Percentiles rank a stretch among this genome's conserved stretches.
Evolutionary conservation across 1,140 invertebrate species (phyloP).

Genomic region (Metopolophium dirhodum): DNA sequence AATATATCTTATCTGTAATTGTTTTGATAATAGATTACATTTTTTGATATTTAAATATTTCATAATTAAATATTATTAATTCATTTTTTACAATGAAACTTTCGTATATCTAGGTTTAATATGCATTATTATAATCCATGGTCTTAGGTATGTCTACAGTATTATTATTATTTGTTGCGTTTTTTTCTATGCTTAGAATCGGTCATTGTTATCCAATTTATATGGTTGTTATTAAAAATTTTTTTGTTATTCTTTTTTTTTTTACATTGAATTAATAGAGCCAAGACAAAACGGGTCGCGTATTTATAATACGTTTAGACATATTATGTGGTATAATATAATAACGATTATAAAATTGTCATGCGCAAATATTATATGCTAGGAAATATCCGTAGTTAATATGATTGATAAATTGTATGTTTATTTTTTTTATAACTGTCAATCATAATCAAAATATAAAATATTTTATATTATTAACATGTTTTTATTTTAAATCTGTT

Average conservation of each 20-base stretch:
- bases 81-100: neutral
- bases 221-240: conserved; percentile 22
- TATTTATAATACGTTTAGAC: neutral
- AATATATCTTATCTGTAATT: neutral
- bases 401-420: neutral
- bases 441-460: neutral
- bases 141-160: neutral
- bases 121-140: neutral
- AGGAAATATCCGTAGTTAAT: conserved; percentile 37
- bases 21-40: neutral
- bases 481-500: neutral
- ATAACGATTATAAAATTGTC: conserved; percentile 14
- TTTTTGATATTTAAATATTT: neutral
- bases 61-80: neutral
- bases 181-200: neutral
- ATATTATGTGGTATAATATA: neutral
- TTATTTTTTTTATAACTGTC: neutral
- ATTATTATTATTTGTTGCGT: conserved; percentile 28
- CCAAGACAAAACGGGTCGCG: conserved; percentile 7
- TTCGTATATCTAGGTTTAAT: neutral
- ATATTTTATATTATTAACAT: neutral
- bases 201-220: conserved; percentile 44
- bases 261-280: neutral
- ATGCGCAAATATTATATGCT: conserved; percentile 5
- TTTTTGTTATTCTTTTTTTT: neutral